A percentile compares a stretch with the other conserved stretches of the same genome.
These are phyloP conservation scores for Teinopalpus imperialis DNA, from an alignment of 2,888 invertebrate species.

Conservation along the genomic window DNA sequence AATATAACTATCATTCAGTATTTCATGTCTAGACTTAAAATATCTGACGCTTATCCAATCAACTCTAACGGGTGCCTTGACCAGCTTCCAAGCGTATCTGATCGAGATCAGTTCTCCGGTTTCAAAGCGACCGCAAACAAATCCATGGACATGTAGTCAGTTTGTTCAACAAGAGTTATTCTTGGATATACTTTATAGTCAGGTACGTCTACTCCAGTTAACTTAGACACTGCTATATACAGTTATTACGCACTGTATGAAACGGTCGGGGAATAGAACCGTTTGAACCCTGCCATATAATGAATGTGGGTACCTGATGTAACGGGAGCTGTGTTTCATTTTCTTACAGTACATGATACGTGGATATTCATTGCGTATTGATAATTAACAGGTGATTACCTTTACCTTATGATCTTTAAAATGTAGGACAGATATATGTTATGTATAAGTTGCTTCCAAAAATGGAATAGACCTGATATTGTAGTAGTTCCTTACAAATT, in stretches of 20 bases:
- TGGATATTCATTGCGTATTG: no score
- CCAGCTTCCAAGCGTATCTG: neutral
- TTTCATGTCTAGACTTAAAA: neutral
- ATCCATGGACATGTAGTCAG: conserved; percentile 11
- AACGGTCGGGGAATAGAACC: conserved; percentile 1
- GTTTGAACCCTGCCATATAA: conserved; percentile 4
- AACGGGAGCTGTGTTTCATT: neutral
- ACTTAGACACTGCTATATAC: neutral
- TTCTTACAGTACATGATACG: neutral
- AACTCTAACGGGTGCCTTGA: conserved; percentile 12
- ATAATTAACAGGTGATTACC: no score
- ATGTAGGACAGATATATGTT: no score
- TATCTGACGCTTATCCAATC: conserved; percentile 8
- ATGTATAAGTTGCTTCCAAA: no score
- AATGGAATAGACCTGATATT: no score
- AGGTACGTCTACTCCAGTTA: conserved; percentile 3
- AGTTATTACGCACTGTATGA: conserved; percentile 5
- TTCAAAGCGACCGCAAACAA: conserved; percentile 24
- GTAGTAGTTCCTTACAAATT: no score
- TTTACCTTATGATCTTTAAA: no score
- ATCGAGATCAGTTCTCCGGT: conserved; percentile 17
- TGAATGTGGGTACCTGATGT: conserved; percentile 2
- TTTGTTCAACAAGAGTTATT: conserved; percentile 8
- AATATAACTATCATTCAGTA: neutral
- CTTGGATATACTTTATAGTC: conserved; percentile 5